Evolutionary conservation across 2,113 vertebrate species (phyloP), one percentile per base, ranked within the genome.

Genomic region (Chlorodrepanis virens): DNA sequence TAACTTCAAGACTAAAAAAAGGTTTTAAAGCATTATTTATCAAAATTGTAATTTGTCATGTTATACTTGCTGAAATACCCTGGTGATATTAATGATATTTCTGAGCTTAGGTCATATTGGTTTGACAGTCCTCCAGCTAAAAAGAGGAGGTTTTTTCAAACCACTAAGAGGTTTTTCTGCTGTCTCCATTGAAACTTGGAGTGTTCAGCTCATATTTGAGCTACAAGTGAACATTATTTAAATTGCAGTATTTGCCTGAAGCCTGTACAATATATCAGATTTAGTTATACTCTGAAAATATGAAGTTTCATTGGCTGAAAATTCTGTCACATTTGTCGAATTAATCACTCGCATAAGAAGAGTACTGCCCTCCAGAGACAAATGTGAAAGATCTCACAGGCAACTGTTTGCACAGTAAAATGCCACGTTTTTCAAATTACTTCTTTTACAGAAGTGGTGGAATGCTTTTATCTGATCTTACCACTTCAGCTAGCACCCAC

Each of bases 261-360:
- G 71, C 53, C 71, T 92, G 39, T 54, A 72, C 68, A 91, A 87
- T 92, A 39, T 54, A 94, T 87, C 65, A 85, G 29, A 40, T 89
- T 94, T 89, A 89, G 75, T 86, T 94, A 90, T 64, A 23, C 63
- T 79, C 53, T 49, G n/a, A 94, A 95, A 93, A 68, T 61, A 71
- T 16, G n/a, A 88, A 95, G 82, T 77, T 60, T 83, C 63, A 75
- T 95, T 95, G 88, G 83, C 74, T 92, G 47, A 93, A 97, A 91
- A 91, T 88, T 83, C 67, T 76, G 81, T 91, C 71, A 94, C 53
- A 84, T 94, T 93, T 94, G 59, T 96, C 71, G 78, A 74, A 77
- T 83, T 61, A 94, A 96, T 93, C 80, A 69, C 63, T 91, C 60
- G 52, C 60, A 63, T 79, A 93, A 92, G 63, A 61, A 50, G 28